phyloP scores from a whole-genome alignment of 2,888 invertebrate genomes.

The Hecatera dysodea region DNA sequence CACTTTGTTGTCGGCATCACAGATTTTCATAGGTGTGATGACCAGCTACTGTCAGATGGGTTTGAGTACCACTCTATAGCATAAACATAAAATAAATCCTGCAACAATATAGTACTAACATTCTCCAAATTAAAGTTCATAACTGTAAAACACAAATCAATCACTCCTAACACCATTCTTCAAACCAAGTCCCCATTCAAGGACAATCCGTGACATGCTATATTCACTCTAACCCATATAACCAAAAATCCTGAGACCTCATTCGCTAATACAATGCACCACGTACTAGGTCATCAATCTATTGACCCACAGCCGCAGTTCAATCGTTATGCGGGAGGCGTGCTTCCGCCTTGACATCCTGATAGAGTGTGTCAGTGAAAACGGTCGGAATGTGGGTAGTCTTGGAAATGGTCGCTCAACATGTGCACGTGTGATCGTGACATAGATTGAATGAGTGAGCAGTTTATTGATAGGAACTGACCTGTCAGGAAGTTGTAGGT shows the following conservation, averaged over 20 bases:
- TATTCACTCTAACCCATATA: constrained; percentile 25
- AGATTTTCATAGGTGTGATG: not conserved
- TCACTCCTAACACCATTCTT: not conserved
- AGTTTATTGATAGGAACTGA: not conserved
- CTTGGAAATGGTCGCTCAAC: constrained; percentile 2
- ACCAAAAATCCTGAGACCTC: constrained; percentile 33
- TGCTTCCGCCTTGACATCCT: constrained; percentile 55
- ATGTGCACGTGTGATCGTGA: constrained; percentile 27
- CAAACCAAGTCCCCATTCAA: not conserved
- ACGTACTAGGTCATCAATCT: constrained; percentile 53
- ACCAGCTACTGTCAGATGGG: too few species aligned
- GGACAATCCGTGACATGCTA: constrained; percentile 18
- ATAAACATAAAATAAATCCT: too few species aligned
- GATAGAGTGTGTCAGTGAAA: constrained; percentile 62
- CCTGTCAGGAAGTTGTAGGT: not conserved
- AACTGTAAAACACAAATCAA: constrained; percentile 6
- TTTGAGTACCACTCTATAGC: too few species aligned
- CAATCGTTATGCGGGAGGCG: constrained; percentile 49
- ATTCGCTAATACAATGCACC: constrained; percentile 22
- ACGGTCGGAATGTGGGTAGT: constrained; percentile 39
- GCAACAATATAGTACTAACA: too few species aligned
- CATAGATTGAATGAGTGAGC: not conserved
- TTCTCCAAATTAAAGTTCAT: not conserved
- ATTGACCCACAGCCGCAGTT: constrained; percentile 54
- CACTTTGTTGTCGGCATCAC: not conserved